A percentile compares a stretch with the other conserved stretches of the same genome.
Conservation (phyloP, 1,140 invertebrate genomes). For the Zaprionus africanus region DNA sequence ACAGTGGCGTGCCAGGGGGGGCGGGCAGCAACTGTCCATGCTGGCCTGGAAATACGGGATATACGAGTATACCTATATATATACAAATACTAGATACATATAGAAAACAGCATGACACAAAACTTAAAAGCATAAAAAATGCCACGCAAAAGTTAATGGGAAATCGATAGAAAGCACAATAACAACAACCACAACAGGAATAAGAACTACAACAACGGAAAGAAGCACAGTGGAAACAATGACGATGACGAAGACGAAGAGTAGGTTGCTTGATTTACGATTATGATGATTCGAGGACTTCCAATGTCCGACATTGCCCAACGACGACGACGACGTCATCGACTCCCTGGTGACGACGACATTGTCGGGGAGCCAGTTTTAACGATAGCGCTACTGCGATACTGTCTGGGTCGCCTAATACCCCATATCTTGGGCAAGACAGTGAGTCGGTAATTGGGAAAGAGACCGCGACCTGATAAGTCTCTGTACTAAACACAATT, state of each 20-base stretch:
- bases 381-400: neutral
- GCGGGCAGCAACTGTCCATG: neutral
- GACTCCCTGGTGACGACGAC: neutral
- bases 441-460: constrained; percentile 24
- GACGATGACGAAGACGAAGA: constrained; percentile 18
- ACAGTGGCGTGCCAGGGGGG: constrained; percentile 1
- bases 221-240: constrained; percentile 1
- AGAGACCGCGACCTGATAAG: constrained; percentile 15
- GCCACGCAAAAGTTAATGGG: constrained; percentile 73
- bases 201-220: constrained; percentile 1
- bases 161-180: constrained; percentile 59
- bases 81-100: neutral
- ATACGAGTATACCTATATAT: neutral
- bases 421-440: constrained; percentile 23
- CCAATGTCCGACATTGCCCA: neutral
- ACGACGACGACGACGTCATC: neutral
- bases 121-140: constrained; percentile 58
- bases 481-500: neutral
- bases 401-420: constrained; percentile 14
- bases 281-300: constrained; percentile 11
- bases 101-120: constrained; percentile 8
- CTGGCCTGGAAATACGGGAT: neutral
- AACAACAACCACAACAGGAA: constrained; percentile 41
- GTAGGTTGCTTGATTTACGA: constrained; percentile 33
- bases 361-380: neutral